Percentiles rank a stretch among this genome's conserved stretches.
Conservation (phyloP, 2,113 vertebrate genomes). For the Glaucidium brasilianum region DNA sequence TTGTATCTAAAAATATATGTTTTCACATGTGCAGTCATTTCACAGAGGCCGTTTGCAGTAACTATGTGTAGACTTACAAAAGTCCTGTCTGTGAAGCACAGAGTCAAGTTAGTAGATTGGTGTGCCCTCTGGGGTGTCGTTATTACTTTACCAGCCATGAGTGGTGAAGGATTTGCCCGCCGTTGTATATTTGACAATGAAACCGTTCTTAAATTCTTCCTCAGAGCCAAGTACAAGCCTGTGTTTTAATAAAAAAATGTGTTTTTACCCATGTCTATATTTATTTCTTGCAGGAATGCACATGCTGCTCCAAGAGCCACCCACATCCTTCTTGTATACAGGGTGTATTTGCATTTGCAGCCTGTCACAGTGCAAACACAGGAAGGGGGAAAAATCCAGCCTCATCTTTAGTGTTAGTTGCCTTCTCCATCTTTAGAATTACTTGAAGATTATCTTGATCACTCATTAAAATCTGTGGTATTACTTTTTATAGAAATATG, state of each 20-base stretch:
- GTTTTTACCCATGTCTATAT: slow-evolving; percentile 67
- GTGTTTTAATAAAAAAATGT: slow-evolving; percentile 62
- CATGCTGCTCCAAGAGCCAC: slow-evolving; percentile 67
- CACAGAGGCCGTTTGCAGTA: background rate
- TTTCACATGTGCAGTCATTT: background rate
- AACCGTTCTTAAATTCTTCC: slow-evolving; percentile 55
- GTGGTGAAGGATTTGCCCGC: slow-evolving; percentile 58
- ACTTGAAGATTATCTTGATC: background rate
- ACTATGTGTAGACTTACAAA: background rate
- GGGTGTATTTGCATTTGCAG: slow-evolving; percentile 56
- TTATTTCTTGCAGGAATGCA: slow-evolving; percentile 70
- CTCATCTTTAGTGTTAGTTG: background rate
- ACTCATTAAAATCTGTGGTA: background rate
- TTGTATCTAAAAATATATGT: background rate
- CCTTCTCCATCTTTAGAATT: background rate
- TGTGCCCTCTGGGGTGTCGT: background rate
- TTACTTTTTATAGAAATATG: background rate
- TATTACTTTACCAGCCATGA: slow-evolving; percentile 14
- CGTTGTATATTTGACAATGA: slow-evolving; percentile 49
- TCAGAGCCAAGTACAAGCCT: slow-evolving; percentile 62
- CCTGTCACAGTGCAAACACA: slow-evolving; percentile 4
- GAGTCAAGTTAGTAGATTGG: background rate
- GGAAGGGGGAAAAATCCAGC: background rate
- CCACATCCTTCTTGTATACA: slow-evolving; percentile 65
- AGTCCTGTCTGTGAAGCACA: background rate